A percentile compares a stretch with the other conserved stretches of the same genome.
phyloP scores from a whole-genome alignment of 2,797 vertebrate species.

The Pteronotus mesoamericanus region DNA sequence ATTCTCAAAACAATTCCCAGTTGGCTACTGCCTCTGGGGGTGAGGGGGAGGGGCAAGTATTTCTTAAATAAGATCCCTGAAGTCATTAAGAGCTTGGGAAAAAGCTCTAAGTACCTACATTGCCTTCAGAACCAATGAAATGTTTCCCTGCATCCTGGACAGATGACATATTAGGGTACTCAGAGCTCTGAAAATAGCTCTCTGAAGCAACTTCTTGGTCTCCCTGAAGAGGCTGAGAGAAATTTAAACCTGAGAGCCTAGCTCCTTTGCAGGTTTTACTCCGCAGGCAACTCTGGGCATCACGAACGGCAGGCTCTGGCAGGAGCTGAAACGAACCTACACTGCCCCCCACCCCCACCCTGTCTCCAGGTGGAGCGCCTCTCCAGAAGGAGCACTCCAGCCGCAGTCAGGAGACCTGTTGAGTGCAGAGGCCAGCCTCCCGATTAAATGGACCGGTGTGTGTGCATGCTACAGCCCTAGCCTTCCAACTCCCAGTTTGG shows the following conservation, averaged over 20 bases:
- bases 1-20: slow-evolving; percentile 42
- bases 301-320: not conserved
- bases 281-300: not conserved
- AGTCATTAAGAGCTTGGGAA: not conserved
- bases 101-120: slow-evolving; percentile 4
- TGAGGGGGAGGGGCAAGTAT: not conserved
- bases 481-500: not conserved
- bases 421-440: not conserved
- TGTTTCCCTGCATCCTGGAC: slow-evolving; percentile 2
- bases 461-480: not conserved
- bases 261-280: not conserved
- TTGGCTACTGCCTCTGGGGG: not conserved
- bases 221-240: slow-evolving; percentile 38
- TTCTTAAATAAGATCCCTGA: slow-evolving; percentile 21
- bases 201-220: slow-evolving; percentile 42
- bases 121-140: slow-evolving; percentile 50
- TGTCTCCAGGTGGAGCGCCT: not conserved
- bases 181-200: slow-evolving; percentile 57
- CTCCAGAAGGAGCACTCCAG: not conserved
- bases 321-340: not conserved
- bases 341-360: not conserved
- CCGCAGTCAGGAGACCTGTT: not conserved
- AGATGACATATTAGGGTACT: slow-evolving; percentile 34
- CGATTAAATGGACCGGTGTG: not conserved
- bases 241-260: slow-evolving; percentile 14